Conservation (phyloP, 2,113 vertebrate species). For the Chlamydotis undulata region DNA sequence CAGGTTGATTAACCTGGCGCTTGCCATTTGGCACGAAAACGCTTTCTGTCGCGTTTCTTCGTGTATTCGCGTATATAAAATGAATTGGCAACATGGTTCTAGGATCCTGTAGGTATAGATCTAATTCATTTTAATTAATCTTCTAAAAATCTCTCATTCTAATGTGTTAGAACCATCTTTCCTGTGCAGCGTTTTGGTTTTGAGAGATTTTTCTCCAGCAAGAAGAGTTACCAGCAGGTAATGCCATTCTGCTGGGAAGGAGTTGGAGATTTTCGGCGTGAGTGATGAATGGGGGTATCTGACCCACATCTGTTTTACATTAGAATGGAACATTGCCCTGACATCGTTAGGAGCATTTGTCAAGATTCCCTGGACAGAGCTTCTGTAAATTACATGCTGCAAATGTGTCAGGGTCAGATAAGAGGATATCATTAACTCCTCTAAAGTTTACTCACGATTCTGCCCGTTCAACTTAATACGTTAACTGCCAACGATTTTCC, state of each 20-base stretch:
- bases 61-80: not conserved
- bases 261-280: constrained; percentile 65
- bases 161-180: not conserved
- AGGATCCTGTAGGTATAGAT: not conserved
- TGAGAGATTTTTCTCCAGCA: constrained; percentile 32
- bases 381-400: constrained; percentile 90
- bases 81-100: not conserved
- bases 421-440: constrained; percentile 83
- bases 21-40: not conserved
- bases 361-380: constrained; percentile 88
- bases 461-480: constrained; percentile 72
- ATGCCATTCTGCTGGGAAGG: constrained; percentile 74
- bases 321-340: constrained; percentile 88
- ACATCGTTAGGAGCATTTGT: constrained; percentile 86
- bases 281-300: constrained; percentile 84
- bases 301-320: constrained; percentile 92
- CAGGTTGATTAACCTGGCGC: not conserved
- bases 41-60: not conserved
- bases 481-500: constrained; percentile 68
- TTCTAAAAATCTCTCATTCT: not conserved
- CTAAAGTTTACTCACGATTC: constrained; percentile 78
- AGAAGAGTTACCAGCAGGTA: constrained; percentile 79
- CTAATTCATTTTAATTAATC: not conserved
- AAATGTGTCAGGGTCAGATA: constrained; percentile 90
- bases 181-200: not conserved